These are phyloP conservation scores for Neodon shergylaensis DNA, from an alignment of 2,113 vertebrate species.

Conservation along the genomic window DNA sequence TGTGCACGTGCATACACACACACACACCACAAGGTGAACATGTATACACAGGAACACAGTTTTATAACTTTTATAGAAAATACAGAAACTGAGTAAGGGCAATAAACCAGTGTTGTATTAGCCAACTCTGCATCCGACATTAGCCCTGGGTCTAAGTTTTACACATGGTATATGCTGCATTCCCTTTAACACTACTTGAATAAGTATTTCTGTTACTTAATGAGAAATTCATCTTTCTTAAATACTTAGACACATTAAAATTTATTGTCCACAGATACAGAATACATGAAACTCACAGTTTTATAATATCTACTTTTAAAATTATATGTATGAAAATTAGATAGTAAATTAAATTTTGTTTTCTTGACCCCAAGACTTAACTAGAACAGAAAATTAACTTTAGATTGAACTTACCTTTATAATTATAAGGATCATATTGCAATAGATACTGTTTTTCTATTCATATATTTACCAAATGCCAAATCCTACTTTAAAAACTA, in stretches of 20 bases:
- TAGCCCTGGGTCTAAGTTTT: neutral
- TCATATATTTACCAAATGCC: neutral
- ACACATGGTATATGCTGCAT: neutral
- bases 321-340: neutral
- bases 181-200: neutral
- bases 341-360: neutral
- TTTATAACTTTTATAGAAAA: neutral
- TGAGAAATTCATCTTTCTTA: conserved; percentile 10
- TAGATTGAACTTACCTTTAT: neutral
- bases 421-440: neutral
- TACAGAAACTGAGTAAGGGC: neutral
- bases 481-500: conserved; percentile 17
- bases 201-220: neutral
- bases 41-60: neutral
- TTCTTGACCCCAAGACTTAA: neutral
- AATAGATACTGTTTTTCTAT: neutral
- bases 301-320: neutral
- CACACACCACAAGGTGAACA: neutral
- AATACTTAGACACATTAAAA: neutral
- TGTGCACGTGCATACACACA: neutral
- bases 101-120: neutral
- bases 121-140: neutral
- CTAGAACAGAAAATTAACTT: neutral
- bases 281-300: neutral
- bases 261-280: neutral